Base-by-base conservation (phyloP, 2,113 vertebrate species). In the Callipepla californica region DNA sequence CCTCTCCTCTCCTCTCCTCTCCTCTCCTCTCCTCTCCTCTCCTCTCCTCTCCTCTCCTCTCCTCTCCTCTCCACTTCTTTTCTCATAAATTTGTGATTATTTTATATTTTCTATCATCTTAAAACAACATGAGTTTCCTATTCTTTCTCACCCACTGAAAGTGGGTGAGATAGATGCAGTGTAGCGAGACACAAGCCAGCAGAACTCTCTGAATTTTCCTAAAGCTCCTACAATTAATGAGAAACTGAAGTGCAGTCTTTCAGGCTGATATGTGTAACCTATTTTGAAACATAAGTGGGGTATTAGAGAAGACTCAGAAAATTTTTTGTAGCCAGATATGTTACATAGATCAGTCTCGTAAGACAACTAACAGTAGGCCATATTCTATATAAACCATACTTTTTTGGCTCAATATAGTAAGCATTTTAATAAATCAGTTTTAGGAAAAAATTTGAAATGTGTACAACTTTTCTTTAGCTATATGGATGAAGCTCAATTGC, bases 81-180 rank as follows among this genome's bases (percentile, higher is more conserved):
- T n/a, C n/a, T n/a, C n/a, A n/a, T n/a, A n/a, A n/a, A n/a, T n/a
- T n/a, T n/a, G n/a, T n/a, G n/a, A n/a, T n/a, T n/a, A n/a, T n/a
- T n/a, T n/a, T n/a, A n/a, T n/a, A n/a, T n/a, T n/a, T n/a, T n/a
- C n/a, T n/a, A n/a, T n/a, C n/a, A n/a, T n/a, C n/a, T n/a, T n/a
- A n/a, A n/a, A n/a, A n/a, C n/a, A n/a, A n/a, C n/a, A n/a, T n/a
- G n/a, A n/a, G n/a, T n/a, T n/a, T n/a, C n/a, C n/a, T n/a, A n/a
- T n/a, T n/a, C n/a, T n/a, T n/a, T n/a, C n/a, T n/a, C n/a, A n/a
- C n/a, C 16, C 18, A 68, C 4, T 18, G 62, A 65, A 42, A 61
- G 70, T 48, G 8, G 19, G 47, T 23, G 19, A 79, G 20, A 57
- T 42, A 57, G 1, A 0, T 9, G 32, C 2, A 11, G 4, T 3